Percentiles rank a stretch among this genome's conserved stretches.
phyloP scores from a whole-genome alignment of 2,888 invertebrate species.

The Drosophila antonietae region DNA sequence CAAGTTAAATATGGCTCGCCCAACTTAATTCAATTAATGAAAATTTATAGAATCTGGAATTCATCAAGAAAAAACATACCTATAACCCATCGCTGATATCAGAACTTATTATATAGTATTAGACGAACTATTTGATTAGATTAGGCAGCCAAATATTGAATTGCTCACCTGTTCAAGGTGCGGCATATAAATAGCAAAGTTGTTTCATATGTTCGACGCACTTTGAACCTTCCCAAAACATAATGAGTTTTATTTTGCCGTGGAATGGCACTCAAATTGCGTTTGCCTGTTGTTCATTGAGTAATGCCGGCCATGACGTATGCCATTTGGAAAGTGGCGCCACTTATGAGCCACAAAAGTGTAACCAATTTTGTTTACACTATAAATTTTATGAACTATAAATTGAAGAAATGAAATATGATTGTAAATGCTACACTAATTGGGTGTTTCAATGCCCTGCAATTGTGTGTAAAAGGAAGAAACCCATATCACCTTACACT shows the following conservation, averaged over 20 bases:
- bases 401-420: neutral
- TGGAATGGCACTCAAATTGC: slow-evolving; percentile 21
- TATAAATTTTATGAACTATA: neutral
- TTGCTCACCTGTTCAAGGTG: slow-evolving; percentile 19
- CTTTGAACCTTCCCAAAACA: slow-evolving; percentile 57
- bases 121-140: slow-evolving; percentile 50
- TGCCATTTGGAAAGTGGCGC: slow-evolving; percentile 17
- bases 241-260: slow-evolving; percentile 27
- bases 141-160: slow-evolving; percentile 27
- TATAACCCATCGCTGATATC: slow-evolving; percentile 19
- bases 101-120: slow-evolving; percentile 6
- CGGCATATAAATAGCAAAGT: slow-evolving; percentile 50
- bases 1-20: neutral
- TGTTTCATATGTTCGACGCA: slow-evolving; percentile 50
- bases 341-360: slow-evolving; percentile 7
- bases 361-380: slow-evolving; percentile 6
- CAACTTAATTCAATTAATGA: slow-evolving; percentile 38
- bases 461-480: neutral
- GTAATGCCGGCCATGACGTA: slow-evolving; percentile 31
- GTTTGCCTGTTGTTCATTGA: slow-evolving; percentile 10
- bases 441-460: neutral
- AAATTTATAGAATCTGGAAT: slow-evolving; percentile 26
- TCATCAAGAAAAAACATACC: neutral
- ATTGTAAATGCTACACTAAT: neutral
- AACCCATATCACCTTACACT: neutral